Percentiles rank a stretch among this genome's conserved stretches.
These are phyloP conservation scores for Dioctria linearis DNA, from an alignment of 2,888 invertebrate species.

Conservation along the genomic window DNA sequence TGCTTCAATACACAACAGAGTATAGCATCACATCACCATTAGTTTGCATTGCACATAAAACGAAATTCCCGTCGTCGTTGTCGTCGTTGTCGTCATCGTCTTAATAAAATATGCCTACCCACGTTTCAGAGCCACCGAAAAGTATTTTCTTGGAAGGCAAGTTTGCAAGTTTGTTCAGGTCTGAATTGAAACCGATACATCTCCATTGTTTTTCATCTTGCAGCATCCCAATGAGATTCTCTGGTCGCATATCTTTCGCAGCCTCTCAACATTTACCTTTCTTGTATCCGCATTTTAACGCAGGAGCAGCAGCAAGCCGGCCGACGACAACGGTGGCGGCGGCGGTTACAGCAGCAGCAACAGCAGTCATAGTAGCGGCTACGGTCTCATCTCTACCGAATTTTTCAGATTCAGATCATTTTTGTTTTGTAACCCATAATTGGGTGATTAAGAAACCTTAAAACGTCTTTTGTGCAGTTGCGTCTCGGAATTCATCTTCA, in stretches of 20 bases:
- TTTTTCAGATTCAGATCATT: constrained; percentile 35
- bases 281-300: constrained; percentile 7
- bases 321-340: not conserved
- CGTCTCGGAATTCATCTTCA: constrained; percentile 31
- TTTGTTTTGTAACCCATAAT: constrained; percentile 40
- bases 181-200: constrained; percentile 44
- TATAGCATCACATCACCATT: too few relatives aligned
- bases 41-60: too few relatives aligned
- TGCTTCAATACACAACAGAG: too few relatives aligned
- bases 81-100: too few relatives aligned
- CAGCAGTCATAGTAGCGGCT: not conserved
- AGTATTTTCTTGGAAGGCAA: constrained; percentile 30
- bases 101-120: constrained; percentile 43
- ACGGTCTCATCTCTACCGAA: not conserved
- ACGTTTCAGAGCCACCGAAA: constrained; percentile 47
- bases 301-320: not conserved
- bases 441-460: constrained; percentile 46
- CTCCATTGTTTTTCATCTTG: constrained; percentile 46
- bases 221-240: constrained; percentile 45
- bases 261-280: constrained; percentile 1
- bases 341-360: not conserved
- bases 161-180: not conserved
- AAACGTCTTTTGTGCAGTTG: constrained; percentile 31
- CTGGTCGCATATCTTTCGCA: constrained; percentile 32
- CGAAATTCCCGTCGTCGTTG: too few relatives aligned